Evolutionary conservation across 2,113 vertebrate species (phyloP), one percentile per base, ranked within the genome.

Genomic region (Fregata magnificens): DNA sequence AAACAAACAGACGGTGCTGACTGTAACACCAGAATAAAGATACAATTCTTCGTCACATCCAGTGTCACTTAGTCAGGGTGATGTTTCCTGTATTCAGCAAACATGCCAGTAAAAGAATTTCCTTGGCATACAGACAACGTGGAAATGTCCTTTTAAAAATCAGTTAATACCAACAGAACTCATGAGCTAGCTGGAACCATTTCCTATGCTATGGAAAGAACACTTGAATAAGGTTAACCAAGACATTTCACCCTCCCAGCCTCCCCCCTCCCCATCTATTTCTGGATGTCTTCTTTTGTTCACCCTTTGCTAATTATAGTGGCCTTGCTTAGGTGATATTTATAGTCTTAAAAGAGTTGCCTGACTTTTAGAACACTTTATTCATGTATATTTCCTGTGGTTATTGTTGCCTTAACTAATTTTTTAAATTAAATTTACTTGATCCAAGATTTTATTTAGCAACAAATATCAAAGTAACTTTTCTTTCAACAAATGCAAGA

Each of bases 201-300:
- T 98, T 98, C 98, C 98, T 98, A 97, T 89, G 93, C 97, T 93
- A 97, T 98, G 98, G 99, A 98, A 98, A 98, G 98, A 98, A 98
- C 98, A 98, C 98, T 99, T 98, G 97, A 98, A 98, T 98, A 98
- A 98, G 98, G 98, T 98, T 99, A 97, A 88, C 86, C 97, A 98
- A 98, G 98, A 98, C 92, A 93, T 96, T 98, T 97, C 94, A 95
- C 88, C 86, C 81, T 89, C 82, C 85, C 93, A 88, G 93, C 82
- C 79, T 96, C 90, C 97, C 98, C 98, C 98, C 97, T 98, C 98
- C 97, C 74, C 93, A 97, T 99, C 99, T 98, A 99, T 99, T 99
- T 99, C 97, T 98, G 98, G 98, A 97, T 93, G 96, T 98, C 98
- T 99, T 98, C 99, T 99, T 99, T 99, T 99, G 99, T 99, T 99